Evolutionary conservation across 1,140 invertebrate genomes (phyloP), one percentile per base, ranked within the genome.

Genomic region (Neodiprion fabricii): DNA sequence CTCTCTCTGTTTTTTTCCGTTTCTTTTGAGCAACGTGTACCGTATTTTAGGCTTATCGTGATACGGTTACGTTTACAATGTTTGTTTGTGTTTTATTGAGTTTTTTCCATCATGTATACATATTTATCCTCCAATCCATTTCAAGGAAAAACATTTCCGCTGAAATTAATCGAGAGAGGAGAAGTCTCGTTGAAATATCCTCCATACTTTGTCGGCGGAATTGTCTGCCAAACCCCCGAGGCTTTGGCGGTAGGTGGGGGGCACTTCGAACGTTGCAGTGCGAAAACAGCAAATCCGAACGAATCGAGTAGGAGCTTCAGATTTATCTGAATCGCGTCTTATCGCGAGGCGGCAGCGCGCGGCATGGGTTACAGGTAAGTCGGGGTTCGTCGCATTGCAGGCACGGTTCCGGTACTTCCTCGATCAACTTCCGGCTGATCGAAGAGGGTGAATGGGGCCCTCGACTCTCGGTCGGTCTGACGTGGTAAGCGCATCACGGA

Each of bases 271-370:
- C 11, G 11, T 4, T 61, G 11, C 28, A 40, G 53, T 61, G 53
- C 5, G 53, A 61, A 61, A 61, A 61, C n/a, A 61, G 53, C 53
- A 61, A 61, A 61, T 12, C 53, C 53, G n/a, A 61, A 61, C 53
- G 53, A 61, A 61, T 61, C 53, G 53, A 61, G 28, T 40, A 40
- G 53, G 53, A 61, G 53, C 53, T 61, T 17, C n/a, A 61, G 53
- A 61, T 61, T 61, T 61, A 61, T 61, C 53, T 61, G 53, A 61
- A 61, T 61, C 53, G 53, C 53, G 53, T 61, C 53, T 61, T 61
- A 61, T 61, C 53, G 53, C 53, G 53, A 9, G 53, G 53, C n/a
- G 53, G 53, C 53, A 61, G 53, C 53, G 53, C 53, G 53, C 53
- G n/a, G 53, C 53, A 17, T 17, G 53, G 53, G 53, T 61, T 17